Percentiles rank a stretch among this genome's conserved stretches.
phyloP scores from a whole-genome alignment of 1,140 invertebrate genomes.

The Pentalonia nigronervosa region DNA sequence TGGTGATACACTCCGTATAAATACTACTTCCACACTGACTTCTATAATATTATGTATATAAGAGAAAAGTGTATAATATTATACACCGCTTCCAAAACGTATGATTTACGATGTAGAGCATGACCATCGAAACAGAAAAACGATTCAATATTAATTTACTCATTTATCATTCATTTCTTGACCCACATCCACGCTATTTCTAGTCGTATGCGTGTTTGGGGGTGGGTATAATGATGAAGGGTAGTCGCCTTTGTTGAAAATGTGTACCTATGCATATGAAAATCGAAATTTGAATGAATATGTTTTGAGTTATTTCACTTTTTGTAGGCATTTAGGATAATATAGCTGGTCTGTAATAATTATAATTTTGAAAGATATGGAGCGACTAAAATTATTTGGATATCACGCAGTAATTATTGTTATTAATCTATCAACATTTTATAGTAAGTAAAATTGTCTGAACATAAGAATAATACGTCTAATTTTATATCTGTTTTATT shows the following conservation, averaged over 20 bases:
- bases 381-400: too few relatives aligned
- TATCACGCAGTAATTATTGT: too few relatives aligned
- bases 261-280: not conserved
- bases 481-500: too few relatives aligned
- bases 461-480: too few relatives aligned
- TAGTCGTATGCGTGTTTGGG: not conserved
- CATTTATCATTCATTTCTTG: slow-evolving; percentile 30
- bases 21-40: not conserved
- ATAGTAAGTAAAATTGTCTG: not conserved
- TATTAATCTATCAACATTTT: not conserved
- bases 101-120: slow-evolving; percentile 11
- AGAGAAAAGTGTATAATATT: not conserved
- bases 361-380: not conserved
- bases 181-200: not conserved
- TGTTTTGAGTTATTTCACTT: not conserved
- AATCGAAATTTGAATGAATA: not conserved
- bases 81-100: not conserved
- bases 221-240: not conserved
- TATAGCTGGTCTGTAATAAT: not conserved
- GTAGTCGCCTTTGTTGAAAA: not conserved
- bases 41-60: not conserved
- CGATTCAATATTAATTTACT: slow-evolving; percentile 10
- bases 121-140: slow-evolving; percentile 4
- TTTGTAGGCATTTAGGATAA: not conserved
- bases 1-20: not conserved